Conservation (phyloP, 2,797 vertebrate species). For the Sebastolobus alascanus region DNA sequence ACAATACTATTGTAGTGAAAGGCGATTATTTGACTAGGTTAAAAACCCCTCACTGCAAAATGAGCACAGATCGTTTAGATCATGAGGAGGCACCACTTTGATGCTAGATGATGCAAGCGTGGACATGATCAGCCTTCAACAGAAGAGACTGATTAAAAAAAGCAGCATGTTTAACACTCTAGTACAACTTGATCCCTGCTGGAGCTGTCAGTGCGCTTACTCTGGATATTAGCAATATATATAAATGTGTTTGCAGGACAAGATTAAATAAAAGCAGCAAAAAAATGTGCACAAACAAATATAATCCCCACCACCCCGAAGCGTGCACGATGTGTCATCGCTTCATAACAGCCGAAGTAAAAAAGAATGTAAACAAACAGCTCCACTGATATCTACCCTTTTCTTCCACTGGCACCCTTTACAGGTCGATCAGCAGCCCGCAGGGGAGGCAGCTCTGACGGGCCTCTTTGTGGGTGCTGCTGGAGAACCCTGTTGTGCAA, state of each 20-base stretch:
- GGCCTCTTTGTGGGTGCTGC: constrained; percentile 57
- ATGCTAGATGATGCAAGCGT: constrained; percentile 55
- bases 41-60: neutral
- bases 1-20: constrained; percentile 20
- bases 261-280: neutral
- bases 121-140: constrained; percentile 22
- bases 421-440: constrained; percentile 18
- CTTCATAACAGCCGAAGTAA: constrained; percentile 1
- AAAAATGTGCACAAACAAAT: constrained; percentile 52
- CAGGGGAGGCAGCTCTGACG: constrained; percentile 16
- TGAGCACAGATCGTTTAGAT: constrained; percentile 23
- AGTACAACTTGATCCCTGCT: neutral
- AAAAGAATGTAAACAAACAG: constrained; percentile 54
- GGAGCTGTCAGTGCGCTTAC: neutral
- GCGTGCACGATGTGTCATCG: constrained; percentile 35
- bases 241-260: constrained; percentile 18
- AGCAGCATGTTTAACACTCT: neutral
- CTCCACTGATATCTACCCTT: neutral
- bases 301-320: constrained; percentile 53
- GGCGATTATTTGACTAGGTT: constrained; percentile 1
- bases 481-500: constrained; percentile 68
- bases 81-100: neutral
- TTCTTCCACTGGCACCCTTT: neutral
- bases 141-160: neutral
- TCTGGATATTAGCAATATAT: too few relatives aligned